Evolutionary conservation across 2,888 invertebrate species (phyloP), one percentile per base, ranked within the genome.

Genomic region (Vesta saturnalis): DNA sequence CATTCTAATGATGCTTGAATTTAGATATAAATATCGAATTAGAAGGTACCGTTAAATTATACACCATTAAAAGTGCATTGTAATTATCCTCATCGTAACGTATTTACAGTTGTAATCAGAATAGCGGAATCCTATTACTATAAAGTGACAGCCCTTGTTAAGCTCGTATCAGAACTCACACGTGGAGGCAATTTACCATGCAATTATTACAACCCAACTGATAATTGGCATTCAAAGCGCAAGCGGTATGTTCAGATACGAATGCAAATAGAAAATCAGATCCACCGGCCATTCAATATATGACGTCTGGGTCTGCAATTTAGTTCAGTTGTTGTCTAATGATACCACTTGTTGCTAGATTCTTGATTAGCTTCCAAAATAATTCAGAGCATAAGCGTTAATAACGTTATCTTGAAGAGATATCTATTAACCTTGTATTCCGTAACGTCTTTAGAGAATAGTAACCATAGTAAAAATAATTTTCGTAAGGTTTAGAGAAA

Each of bases 291-390:
- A 72, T 73, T 74, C 67, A 74, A 74, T 72, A 69, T 64, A 72
- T 71, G 64, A 64, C 67, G 63, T 55, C 63, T 67, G 69, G 67
- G 69, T 55, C 55, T 56, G 73, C 73, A 76, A 76, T 76, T 75
- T 76, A 70, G 70, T 65, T 71, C 73, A 68, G 73, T 74, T 74
- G 74, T 72, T 72, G 72, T 73, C 74, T 77, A 77, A 77, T 77
- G 76, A 77, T 71, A 74, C 76, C 77, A 77, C 77, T 77, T 77
- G 77, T 77, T 77, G 77, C 75, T 66, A 74, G 39, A 60, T 43
- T 58, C 63, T 63, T 64, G 55, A 68, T 64, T 64, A 60, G 52
- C 58, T 22, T 14, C 19, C 56, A 56, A 56, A 6, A 56, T 22
- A 21, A 23, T 56, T 15, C 18, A 23, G 23, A 16, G 16, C 49